Base-by-base conservation (phyloP, 2,888 invertebrate genomes). In the Acheta domesticus region DNA sequence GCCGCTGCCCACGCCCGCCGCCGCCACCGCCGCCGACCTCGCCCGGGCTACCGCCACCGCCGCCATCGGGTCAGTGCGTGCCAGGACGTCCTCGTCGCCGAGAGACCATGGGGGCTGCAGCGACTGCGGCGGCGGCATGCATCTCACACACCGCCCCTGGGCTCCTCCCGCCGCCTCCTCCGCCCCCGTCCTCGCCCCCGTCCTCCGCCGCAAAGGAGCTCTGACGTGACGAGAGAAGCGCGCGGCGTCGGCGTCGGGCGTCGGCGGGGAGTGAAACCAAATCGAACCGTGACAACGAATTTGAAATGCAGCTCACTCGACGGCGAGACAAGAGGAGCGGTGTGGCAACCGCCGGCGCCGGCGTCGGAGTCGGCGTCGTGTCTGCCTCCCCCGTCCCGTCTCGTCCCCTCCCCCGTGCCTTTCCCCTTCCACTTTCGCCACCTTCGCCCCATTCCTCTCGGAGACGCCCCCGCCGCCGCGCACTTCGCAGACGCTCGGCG, bases 231-330 rank as follows among this genome's bases (percentile, higher is more conserved):
- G 36, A 36, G 36, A 36, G 36, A 36, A 36, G 36, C 36, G 36
- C 8, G 4, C 36, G 36, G 36, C 36, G 36, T 4, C 36, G 36
- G 36, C 36, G 36, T 36, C 8, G 36, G 36, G 36, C 36, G 36
- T 36, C 36, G 36, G 62, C 62, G 62, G 62, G 62, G 62, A 62
- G 62, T 19, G 85, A 85, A 85, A 85, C 83, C 83, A 83, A 82
- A 83, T 84, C 84, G 83, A 84, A 84, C 84, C 85, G 74, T 48
- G 78, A 78, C 78, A 74, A 74, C 74, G 74, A 85, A 85, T 84
- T 85, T 85, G 84, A 83, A 83, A 82, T 82, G 83, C 23, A 84
- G 84, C 83, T 84, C 84, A 84, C 23, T 49, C 74, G 21, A 16
- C 75, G 23, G 50, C n/a, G 62, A 62, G 62, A n/a, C 36, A 77